These are phyloP conservation scores for Tolypeutes matacus DNA, from an alignment of 2,797 vertebrate species.

Conservation along the genomic window DNA sequence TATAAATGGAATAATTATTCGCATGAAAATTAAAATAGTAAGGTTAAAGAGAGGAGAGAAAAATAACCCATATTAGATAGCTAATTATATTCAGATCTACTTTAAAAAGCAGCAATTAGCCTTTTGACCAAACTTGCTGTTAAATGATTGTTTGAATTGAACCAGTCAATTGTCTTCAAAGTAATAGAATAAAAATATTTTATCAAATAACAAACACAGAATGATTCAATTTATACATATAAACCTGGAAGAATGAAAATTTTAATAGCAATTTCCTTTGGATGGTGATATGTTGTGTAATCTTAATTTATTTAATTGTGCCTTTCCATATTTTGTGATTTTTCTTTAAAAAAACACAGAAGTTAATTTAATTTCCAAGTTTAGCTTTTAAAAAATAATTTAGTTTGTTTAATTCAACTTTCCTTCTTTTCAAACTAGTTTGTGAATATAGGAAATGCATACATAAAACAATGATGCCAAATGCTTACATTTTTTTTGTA, in stretches of 20 bases:
- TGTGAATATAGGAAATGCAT: constrained; percentile 1
- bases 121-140: constrained; percentile 24
- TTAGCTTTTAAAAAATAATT: neutral
- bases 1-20: neutral
- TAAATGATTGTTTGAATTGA: constrained; percentile 12
- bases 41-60: neutral
- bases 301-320: neutral
- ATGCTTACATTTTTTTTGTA: constrained; percentile 11
- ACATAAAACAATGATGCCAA: constrained; percentile 29
- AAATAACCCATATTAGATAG: neutral
- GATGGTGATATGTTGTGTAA: neutral
- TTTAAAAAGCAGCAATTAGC: constrained; percentile 38
- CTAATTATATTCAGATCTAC: constrained; percentile 28
- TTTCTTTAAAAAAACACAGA: neutral
- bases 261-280: neutral
- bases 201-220: neutral
- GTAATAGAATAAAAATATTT: constrained; percentile 19
- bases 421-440: neutral
- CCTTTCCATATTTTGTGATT: constrained; percentile 2
- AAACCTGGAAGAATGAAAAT: neutral
- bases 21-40: constrained; percentile 19
- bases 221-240: neutral
- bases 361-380: neutral
- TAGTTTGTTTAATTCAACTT: neutral
- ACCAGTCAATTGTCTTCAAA: constrained; percentile 46